Conservation (phyloP, 2,113 vertebrate genomes). For the Turdus rufiventris region DNA sequence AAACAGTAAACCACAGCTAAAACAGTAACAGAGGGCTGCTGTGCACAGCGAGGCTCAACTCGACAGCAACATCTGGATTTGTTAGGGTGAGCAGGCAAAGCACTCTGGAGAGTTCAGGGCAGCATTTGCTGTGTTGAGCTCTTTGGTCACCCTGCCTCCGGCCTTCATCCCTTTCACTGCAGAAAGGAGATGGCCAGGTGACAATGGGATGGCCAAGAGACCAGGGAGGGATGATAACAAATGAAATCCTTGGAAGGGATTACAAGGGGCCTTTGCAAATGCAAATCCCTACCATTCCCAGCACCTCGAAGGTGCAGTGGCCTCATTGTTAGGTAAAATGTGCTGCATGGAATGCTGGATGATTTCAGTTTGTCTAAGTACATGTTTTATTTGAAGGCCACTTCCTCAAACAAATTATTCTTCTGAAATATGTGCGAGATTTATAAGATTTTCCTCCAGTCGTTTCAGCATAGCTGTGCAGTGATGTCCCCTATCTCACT, state of each 20-base stretch:
- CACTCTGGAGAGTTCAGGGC: background rate
- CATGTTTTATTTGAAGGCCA: background rate
- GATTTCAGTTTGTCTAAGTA: background rate
- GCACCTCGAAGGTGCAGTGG: background rate
- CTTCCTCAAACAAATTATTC: background rate
- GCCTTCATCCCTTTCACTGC: background rate
- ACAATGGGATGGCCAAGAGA: no score
- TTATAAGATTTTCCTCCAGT: background rate
- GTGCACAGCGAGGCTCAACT: background rate
- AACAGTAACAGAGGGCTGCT: background rate
- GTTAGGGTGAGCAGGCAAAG: background rate
- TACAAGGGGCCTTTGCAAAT: background rate
- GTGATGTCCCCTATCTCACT: no score
- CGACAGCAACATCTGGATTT: background rate
- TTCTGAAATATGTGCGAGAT: background rate
- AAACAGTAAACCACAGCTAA: background rate
- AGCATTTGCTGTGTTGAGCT: background rate
- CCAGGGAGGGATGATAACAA: background rate
- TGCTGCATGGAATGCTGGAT: background rate
- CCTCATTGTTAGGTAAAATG: background rate
- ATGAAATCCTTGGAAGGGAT: background rate
- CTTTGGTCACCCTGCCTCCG: background rate
- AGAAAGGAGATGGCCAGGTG: background rate
- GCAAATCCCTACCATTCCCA: background rate
- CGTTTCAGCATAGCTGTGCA: accelerated